These are phyloP conservation scores for Drosophila lacertosa DNA, from an alignment of 1,140 invertebrate species.

Conservation along the genomic window DNA sequence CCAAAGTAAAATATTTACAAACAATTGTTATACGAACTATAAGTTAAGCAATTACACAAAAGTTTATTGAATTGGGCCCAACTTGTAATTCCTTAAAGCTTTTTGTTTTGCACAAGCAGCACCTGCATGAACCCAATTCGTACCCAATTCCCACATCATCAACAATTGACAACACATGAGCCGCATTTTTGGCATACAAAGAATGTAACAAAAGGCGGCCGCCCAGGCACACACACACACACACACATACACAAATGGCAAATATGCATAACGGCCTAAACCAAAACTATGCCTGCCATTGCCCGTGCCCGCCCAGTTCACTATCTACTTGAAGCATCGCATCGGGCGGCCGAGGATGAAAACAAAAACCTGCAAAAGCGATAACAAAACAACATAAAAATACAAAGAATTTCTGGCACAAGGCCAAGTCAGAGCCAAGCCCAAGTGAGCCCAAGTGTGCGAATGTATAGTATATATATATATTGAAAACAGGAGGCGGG, in stretches of 20 bases:
- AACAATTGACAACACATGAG: conserved; percentile 73
- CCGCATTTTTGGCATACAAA: conserved; percentile 59
- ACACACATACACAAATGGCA: conserved; percentile 63
- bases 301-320: background rate
- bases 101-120: conserved; percentile 5
- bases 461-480: too few species aligned
- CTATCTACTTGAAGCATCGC: conserved; percentile 42
- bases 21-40: background rate
- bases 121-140: conserved; percentile 27
- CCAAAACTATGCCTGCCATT: conserved; percentile 54
- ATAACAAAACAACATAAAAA: conserved; percentile 54
- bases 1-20: background rate
- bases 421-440: conserved; percentile 63
- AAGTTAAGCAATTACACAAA: conserved; percentile 5
- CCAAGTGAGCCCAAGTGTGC: conserved; percentile 27
- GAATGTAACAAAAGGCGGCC: conserved; percentile 28
- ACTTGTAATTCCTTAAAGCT: conserved; percentile 23
- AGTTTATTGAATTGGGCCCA: conserved; percentile 3
- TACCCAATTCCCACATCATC: conserved; percentile 71
- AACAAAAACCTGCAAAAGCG: conserved; percentile 64
- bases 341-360: conserved; percentile 48
- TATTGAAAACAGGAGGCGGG: conserved; percentile 39
- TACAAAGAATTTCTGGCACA: conserved; percentile 70
- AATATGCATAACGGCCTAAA: conserved; percentile 70
- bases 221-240: conserved; percentile 31